phyloP scores from a whole-genome alignment of 2,888 invertebrate genomes.

The Stenchaetothrips biformis region DNA sequence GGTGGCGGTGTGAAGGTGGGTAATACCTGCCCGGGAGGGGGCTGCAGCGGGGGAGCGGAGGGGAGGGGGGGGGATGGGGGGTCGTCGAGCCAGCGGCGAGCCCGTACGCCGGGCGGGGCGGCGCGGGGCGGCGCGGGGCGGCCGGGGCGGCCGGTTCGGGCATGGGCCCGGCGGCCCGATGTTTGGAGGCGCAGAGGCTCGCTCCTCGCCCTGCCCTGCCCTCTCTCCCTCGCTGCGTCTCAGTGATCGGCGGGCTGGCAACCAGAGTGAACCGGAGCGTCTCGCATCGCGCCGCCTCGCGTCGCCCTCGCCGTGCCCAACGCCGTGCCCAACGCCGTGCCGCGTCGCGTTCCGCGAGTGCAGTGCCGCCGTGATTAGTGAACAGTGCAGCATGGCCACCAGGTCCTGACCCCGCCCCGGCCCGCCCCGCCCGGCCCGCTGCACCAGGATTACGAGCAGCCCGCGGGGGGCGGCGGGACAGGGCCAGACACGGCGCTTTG shows the following conservation, averaged over 20 bases:
- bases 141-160: neutral
- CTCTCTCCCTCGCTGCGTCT: neutral
- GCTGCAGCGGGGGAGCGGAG: neutral
- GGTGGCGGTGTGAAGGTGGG: conserved; percentile 5
- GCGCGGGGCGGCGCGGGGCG: conserved; percentile 11
- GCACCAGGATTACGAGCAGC: neutral
- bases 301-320: neutral
- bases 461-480: neutral
- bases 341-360: neutral
- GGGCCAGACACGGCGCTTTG: too few species aligned
- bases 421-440: neutral
- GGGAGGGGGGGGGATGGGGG: neutral
- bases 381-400: neutral
- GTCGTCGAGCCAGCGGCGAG: conserved; percentile 4
- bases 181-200: neutral
- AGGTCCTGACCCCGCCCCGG: neutral
- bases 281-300: neutral
- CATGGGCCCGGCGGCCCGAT: conserved; percentile 12
- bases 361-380: neutral
- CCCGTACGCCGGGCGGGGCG: neutral
- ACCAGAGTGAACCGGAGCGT: neutral
- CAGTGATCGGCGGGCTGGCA: conserved; percentile 4
- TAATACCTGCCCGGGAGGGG: conserved; percentile 14
- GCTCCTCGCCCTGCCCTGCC: neutral
- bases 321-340: neutral